phyloP scores from a whole-genome alignment of 2,113 vertebrate genomes.

The Eurystomus gularis region DNA sequence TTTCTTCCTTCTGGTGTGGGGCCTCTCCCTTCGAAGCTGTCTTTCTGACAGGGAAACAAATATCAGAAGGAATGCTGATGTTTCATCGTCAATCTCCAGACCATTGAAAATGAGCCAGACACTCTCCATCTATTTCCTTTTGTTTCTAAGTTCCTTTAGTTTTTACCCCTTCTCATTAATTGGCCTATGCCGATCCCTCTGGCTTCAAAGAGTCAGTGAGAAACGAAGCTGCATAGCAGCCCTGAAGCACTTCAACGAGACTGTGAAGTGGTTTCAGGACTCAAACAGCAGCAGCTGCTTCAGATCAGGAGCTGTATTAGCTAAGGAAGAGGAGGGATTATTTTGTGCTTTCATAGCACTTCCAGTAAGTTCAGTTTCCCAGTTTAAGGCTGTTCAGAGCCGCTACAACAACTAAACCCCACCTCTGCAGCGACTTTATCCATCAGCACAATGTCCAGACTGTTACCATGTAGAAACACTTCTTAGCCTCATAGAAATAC shows the following conservation, averaged over 20 bases:
- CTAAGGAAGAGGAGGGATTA: background rate
- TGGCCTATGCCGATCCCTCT: fast-evolving
- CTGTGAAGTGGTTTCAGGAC: background rate
- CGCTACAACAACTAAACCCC: background rate
- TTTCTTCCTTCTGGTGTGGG: background rate
- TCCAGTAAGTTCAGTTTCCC: background rate
- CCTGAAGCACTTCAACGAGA: background rate
- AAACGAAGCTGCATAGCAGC: background rate
- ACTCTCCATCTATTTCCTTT: background rate
- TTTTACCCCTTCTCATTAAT: background rate
- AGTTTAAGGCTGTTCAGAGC: background rate
- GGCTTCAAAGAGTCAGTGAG: background rate
- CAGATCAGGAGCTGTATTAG: background rate
- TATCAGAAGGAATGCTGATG: background rate
- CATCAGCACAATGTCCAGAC: background rate
- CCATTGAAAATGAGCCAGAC: background rate
- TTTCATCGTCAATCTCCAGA: background rate
- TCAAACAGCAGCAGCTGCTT: background rate
- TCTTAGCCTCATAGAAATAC: background rate
- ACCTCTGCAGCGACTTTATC: background rate
- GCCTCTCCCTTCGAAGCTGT: background rate
- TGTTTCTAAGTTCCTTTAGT: background rate
- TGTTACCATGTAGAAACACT: background rate
- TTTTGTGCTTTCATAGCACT: background rate
- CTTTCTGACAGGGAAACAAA: background rate